These are phyloP conservation scores for Mnemiopsis leidyi DNA, from an alignment of 37 sponge, comb jelly and placozoan species.

Conservation along the genomic window DNA sequence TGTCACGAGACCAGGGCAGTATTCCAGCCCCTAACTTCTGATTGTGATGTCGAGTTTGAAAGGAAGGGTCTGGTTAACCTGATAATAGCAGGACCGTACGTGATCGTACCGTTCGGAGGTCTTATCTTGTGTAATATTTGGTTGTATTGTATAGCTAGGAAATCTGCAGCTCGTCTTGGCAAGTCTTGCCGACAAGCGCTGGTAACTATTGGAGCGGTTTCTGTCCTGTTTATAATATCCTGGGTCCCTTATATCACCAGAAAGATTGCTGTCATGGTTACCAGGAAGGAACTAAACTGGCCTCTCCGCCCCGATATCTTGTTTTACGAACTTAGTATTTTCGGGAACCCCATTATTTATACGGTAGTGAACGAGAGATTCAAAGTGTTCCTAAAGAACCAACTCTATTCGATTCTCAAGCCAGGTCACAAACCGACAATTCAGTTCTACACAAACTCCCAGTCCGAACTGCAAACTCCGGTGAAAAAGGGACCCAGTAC, in stretches of 20 bases:
- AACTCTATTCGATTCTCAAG: background rate
- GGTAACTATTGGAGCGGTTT: slow-evolving; percentile 42
- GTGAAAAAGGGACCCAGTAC: background rate
- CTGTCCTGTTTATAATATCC: slow-evolving; percentile 22
- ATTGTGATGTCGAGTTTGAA: background rate
- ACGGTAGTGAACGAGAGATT: slow-evolving; percentile 27
- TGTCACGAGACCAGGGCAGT: background rate
- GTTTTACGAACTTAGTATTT: slow-evolving; percentile 48
- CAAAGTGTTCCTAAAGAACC: background rate
- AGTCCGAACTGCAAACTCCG: background rate
- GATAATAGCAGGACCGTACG: slow-evolving; percentile 29
- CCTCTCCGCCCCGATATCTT: slow-evolving; percentile 18
- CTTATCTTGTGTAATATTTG: slow-evolving; percentile 18
- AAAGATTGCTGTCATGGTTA: background rate
- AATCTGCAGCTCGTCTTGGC: slow-evolving; percentile 25
- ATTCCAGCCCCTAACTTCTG: slow-evolving; percentile 43
- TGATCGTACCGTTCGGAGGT: slow-evolving; percentile 6
- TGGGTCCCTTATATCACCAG: slow-evolving; percentile 50
- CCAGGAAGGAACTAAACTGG: slow-evolving; percentile 25
- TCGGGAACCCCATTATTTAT: slow-evolving; percentile 62
- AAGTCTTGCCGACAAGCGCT: slow-evolving; percentile 6
- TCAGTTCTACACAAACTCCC: background rate
- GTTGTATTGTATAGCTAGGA: slow-evolving; percentile 44
- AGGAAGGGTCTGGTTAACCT: background rate
- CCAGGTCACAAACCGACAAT: background rate